phyloP scores from a whole-genome alignment of 64 coral and sea anemone species.

The Orbicella faveolata region DNA sequence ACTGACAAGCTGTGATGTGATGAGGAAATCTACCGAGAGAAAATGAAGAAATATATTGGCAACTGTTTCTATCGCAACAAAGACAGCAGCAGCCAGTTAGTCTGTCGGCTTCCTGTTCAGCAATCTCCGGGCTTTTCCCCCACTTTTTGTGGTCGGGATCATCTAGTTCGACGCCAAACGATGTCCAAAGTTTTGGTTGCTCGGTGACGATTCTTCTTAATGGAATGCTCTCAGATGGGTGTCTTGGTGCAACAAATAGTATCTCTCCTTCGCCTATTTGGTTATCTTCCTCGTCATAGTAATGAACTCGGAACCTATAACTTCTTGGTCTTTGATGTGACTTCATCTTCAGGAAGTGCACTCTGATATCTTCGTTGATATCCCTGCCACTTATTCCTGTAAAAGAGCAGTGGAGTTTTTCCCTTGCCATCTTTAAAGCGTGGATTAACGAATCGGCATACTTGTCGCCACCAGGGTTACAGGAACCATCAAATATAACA shows the following conservation, averaged over 20 bases:
- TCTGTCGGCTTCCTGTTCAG: not conserved
- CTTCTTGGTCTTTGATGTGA: not conserved
- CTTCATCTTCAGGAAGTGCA: not conserved
- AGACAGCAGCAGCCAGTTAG: not conserved
- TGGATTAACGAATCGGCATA: slow-evolving; percentile 1
- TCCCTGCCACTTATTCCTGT: not conserved
- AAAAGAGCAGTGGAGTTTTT: slow-evolving; percentile 26
- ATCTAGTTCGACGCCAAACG: not conserved
- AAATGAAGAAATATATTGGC: not conserved
- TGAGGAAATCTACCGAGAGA: slow-evolving; percentile 5
- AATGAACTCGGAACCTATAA: slow-evolving; percentile 49
- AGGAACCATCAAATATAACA: slow-evolving; percentile 29
- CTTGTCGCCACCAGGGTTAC: not conserved
- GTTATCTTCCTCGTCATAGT: not conserved
- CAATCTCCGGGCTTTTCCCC: slow-evolving; percentile 2
- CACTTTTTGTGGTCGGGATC: not conserved
- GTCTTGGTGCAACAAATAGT: slow-evolving; percentile 20
- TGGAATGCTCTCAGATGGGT: slow-evolving; percentile 8
- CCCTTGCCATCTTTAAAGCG: slow-evolving; percentile 7
- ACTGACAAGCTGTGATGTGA: slow-evolving; percentile 39
- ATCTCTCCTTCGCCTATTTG: not conserved
- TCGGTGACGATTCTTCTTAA: not conserved
- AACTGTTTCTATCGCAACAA: not conserved
- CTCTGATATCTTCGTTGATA: slow-evolving; percentile 28
- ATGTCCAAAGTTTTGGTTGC: not conserved